phyloP scores from a whole-genome alignment of 2,797 vertebrate genomes.

The Coregonus ussuriensis region DNA sequence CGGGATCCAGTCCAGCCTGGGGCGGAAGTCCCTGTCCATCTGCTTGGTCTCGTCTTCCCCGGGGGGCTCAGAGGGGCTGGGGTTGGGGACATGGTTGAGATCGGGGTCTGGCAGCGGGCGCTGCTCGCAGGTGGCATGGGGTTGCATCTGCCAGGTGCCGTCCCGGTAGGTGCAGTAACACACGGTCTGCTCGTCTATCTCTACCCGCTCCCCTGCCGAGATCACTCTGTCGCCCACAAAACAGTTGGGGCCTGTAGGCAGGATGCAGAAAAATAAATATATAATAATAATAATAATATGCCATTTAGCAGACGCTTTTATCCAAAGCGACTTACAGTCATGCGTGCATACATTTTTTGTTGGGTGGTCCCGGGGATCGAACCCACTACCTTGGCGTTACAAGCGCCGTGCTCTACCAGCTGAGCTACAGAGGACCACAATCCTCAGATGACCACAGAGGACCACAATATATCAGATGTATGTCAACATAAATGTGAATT shows the following conservation, averaged over 20 bases:
- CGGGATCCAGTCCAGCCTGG: slow-evolving; percentile 69
- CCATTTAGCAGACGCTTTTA: too few species aligned
- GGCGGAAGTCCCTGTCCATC: slow-evolving; percentile 44
- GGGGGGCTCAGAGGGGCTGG: slow-evolving; percentile 24
- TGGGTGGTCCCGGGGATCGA: too few species aligned
- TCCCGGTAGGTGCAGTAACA: slow-evolving; percentile 74
- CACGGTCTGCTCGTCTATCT: slow-evolving; percentile 70
- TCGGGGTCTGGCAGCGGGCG: slow-evolving; percentile 47
- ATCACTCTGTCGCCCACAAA: slow-evolving; percentile 77
- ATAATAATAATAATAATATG: too few species aligned
- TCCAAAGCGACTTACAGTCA: too few species aligned
- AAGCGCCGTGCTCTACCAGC: too few species aligned
- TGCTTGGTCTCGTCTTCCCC: slow-evolving; percentile 48
- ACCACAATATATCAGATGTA: not conserved
- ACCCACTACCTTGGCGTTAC: too few species aligned
- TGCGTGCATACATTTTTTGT: too few species aligned
- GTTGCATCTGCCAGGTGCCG: slow-evolving; percentile 74
- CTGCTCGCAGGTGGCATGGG: slow-evolving; percentile 64
- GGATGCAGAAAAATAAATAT: not conserved
- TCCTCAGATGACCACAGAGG: too few species aligned
- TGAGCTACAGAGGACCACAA: too few species aligned
- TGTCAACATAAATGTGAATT: not conserved
- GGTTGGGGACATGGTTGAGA: not conserved
- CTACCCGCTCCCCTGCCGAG: slow-evolving; percentile 72
- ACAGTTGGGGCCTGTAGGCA: slow-evolving; percentile 77